Conservation (phyloP, 2,113 vertebrate species). For the Polyodon spathula region DNA sequence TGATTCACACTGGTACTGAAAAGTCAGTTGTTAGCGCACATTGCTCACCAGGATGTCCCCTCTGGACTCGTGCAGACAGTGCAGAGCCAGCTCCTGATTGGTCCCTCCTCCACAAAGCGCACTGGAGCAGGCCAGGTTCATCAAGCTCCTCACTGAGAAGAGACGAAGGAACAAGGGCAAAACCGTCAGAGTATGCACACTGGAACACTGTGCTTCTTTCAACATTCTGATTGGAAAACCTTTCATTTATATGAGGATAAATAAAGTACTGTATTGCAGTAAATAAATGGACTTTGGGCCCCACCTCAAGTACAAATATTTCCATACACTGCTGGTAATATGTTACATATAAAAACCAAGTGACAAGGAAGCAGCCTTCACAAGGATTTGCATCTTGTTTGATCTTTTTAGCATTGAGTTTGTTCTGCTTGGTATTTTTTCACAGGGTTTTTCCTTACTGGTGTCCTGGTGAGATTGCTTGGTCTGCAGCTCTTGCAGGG, state of each 20-base stretch:
- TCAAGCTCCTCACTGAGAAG: conserved; percentile 75
- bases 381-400: neutral
- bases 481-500: conserved; percentile 57
- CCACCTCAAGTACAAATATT: too few relatives aligned
- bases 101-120: conserved; percentile 84
- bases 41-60: conserved; percentile 86
- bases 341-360: neutral
- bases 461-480: conserved; percentile 60
- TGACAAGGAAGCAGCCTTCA: neutral
- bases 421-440: too few relatives aligned
- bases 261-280: too few relatives aligned
- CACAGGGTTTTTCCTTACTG: conserved; percentile 46
- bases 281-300: too few relatives aligned
- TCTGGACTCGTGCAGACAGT: conserved; percentile 79
- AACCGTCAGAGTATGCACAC: neutral
- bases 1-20: neutral
- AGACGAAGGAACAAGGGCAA: neutral
- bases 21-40: conserved; percentile 14
- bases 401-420: too few relatives aligned
- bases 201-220: neutral
- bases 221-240: too few relatives aligned
- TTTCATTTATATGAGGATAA: too few relatives aligned
- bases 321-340: neutral
- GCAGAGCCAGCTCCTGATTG: conserved; percentile 89
- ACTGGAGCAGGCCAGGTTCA: conserved; percentile 90